Evolutionary conservation across 2,113 vertebrate genomes (phyloP), one percentile per base, ranked within the genome.

Genomic region (Ranitomeya variabilis): DNA sequence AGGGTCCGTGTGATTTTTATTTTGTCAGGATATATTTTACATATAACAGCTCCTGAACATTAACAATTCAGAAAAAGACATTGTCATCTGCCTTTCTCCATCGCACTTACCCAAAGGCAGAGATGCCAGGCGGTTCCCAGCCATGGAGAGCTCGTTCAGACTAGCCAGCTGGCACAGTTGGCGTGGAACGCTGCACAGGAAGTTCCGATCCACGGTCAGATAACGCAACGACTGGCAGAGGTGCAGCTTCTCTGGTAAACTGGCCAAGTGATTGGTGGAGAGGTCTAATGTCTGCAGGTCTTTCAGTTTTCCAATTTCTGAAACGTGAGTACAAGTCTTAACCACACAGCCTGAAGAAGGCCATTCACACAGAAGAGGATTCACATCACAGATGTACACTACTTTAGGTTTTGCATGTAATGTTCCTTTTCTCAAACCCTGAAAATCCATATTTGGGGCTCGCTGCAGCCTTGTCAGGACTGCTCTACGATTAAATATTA

Each of bases 131-230:
- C 95, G 93, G 94, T 99, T 99, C 52, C 97, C 96, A 9, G 98
- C 97, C 97, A 99, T 96, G 91, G 97, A 99, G 90, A 99, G 97
- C 94, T 99, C 97, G 14, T 96, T 98, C 94, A 99, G 98, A 93
- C 96, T 96, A 26, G 96, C 96, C 37, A 99, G 96, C 87, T 96
- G 96, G 94, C 98, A 99, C 87, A 99, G 95, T 85, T 98, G 98
- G 9, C 97, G 96, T 0, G 98, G 98, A 79, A 99, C 90, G 19
- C 93, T 94, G 91, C 94, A 94, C 51, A 99, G 94, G 79, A 91
- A 94, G 94, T 99, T 99, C 87, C 96, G 94, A 93, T 99, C 98
- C 1, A 94, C 97, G 0, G 96, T 97, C 92, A 99, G 93, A 91
- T 96, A 97, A 96, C 99, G 97, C 93, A 99, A 95, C 0, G 97